Evolutionary conservation across 1,140 invertebrate genomes (phyloP), one percentile per base, ranked within the genome.

Genomic region (Delia radicum): DNA sequence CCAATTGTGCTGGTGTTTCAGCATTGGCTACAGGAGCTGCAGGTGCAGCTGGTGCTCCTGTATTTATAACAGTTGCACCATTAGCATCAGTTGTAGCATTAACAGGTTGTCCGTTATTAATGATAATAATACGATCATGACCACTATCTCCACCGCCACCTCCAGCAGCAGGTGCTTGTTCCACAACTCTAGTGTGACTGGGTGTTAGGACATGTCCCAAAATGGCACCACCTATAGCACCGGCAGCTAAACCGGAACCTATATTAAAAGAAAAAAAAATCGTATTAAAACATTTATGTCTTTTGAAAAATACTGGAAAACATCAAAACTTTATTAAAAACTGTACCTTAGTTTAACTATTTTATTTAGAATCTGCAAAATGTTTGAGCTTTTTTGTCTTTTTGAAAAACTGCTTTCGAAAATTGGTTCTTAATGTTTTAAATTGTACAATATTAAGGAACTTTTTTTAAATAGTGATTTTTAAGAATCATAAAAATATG

Each of bases 21-120:
- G 82, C 84, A 21, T 87, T 87, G 74, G 89, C 89, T 81, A 90
- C 77, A 72, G 77, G 82, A 72, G 78, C 81, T 33, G 80, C 78
- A 15, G 80, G 63, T 29, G 80, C 79, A n/a, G 80, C 77, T 4
- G 76, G 75, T 1, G 82, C 80, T 18, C 48, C 65, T 21, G 61
- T 73, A 18, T 82, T 85, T 26, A 85, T 79, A n/a, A 84, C 78
- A 0, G 83, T 84, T n/a, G 79, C 81, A 67, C 83, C 80, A 76
- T 82, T 78, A 31, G 18, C 81, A 67, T 85, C 79, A 3, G 79
- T 76, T 76, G 79, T 72, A 37, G 79, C 79, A 31, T 74, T 74
- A 74, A 77, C 78, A 33, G 81, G 81, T 65, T 80, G 81, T 3
- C 82, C 82, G 61, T 85, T 85, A 65, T 85, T 85, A 21, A 85